Evolutionary conservation across 2,797 vertebrate species (phyloP).

Genomic region (Gephyroberyx darwinii): DNA sequence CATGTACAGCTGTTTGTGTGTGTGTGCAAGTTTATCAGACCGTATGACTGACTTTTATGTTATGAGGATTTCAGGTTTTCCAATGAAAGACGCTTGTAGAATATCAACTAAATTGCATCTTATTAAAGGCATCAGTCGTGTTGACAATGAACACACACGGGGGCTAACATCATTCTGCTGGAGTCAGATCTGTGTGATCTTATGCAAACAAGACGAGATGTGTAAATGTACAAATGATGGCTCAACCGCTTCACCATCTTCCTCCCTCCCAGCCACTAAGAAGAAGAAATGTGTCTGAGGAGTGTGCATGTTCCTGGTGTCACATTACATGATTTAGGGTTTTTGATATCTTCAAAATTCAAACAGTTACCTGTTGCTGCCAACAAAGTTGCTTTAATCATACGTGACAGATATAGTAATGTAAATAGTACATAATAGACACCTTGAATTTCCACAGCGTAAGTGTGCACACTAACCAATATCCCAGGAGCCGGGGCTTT

Average conservation of each 20-base stretch:
- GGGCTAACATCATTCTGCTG: constrained; percentile 14
- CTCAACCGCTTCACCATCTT: too few relatives aligned
- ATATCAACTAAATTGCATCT: constrained; percentile 35
- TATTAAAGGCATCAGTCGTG: constrained; percentile 42
- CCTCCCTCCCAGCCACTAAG: too few relatives aligned
- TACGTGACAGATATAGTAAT: not conserved
- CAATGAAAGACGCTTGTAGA: constrained; percentile 11
- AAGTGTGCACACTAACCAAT: constrained; percentile 76
- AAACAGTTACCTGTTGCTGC: too few relatives aligned
- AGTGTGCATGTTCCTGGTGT: constrained; percentile 5
- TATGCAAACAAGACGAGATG: not conserved
- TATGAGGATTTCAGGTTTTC: constrained; percentile 33
- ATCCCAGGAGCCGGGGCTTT: constrained; percentile 82
- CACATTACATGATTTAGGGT: too few relatives aligned
- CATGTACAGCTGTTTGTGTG: constrained; percentile 10
- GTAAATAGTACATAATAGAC: too few relatives aligned
- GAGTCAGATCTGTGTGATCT: not conserved
- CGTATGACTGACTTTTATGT: constrained; percentile 18
- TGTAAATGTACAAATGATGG: not conserved
- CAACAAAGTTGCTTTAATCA: too few relatives aligned
- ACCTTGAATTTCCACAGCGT: too few relatives aligned
- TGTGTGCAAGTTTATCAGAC: constrained; percentile 39
- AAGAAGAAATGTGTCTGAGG: not conserved
- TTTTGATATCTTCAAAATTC: too few relatives aligned
- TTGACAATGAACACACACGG: not conserved